A percentile compares a stretch with the other conserved stretches of the same genome.
phyloP scores from a whole-genome alignment of 2,888 invertebrate genomes.

The Periphyllus acericola region DNA sequence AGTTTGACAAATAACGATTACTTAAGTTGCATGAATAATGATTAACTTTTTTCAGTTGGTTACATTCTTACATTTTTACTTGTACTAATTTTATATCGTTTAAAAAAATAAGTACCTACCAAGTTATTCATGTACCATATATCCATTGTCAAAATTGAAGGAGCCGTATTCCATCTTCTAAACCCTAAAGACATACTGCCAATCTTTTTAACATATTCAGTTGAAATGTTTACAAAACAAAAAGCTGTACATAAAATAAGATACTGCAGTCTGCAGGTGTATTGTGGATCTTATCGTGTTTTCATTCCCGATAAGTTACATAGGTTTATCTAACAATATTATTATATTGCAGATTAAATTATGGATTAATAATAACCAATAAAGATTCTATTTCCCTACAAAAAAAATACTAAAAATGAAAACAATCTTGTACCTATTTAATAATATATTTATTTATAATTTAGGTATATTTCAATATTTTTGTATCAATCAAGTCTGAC shows the following conservation, averaged over 20 bases:
- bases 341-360: not conserved
- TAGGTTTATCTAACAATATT: not conserved
- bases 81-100: not conserved
- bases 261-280: too few relatives aligned
- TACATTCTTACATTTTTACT: not conserved
- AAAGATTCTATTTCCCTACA: not conserved
- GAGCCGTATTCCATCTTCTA: too few relatives aligned
- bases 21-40: conserved; percentile 33
- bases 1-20: conserved; percentile 51
- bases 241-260: too few relatives aligned
- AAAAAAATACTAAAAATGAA: not conserved
- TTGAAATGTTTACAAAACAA: too few relatives aligned
- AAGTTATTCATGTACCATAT: too few relatives aligned
- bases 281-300: too few relatives aligned
- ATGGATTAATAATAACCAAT: not conserved
- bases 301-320: too few relatives aligned
- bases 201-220: too few relatives aligned
- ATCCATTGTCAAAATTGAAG: too few relatives aligned
- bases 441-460: not conserved
- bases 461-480: not conserved
- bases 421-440: not conserved
- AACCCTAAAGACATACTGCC: too few relatives aligned
- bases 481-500: not conserved
- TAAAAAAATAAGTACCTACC: not conserved
- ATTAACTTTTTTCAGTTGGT: not conserved